Percentiles rank a stretch among this genome's conserved stretches.
These are phyloP conservation scores for Caretta caretta DNA, from an alignment of 2,113 vertebrate genomes.

Conservation along the genomic window DNA sequence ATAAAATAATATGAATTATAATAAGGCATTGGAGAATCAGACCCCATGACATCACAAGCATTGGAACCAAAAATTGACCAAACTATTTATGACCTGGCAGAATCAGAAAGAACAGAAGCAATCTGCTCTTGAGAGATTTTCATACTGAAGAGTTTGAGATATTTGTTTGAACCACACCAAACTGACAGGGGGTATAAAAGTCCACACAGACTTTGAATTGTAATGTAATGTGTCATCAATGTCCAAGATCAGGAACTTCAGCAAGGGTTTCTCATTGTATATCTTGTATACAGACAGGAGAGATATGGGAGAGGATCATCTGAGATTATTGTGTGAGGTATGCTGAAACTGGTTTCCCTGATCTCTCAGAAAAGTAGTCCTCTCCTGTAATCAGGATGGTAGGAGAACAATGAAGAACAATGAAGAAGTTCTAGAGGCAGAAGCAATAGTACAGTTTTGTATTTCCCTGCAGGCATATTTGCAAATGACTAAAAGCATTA, in stretches of 20 bases:
- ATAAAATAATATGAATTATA: too few species aligned
- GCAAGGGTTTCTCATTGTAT: not conserved
- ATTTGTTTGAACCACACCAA: not conserved
- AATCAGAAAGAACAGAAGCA: not conserved
- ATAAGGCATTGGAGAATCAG: too few species aligned
- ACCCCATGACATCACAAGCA: not conserved
- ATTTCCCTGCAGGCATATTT: not conserved
- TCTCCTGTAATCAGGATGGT: not conserved
- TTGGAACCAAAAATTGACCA: not conserved
- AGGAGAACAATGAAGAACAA: not conserved
- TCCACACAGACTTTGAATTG: not conserved
- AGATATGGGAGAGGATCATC: not conserved
- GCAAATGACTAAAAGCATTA: not conserved
- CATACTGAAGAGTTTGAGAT: not conserved
- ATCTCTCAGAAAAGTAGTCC: not conserved
- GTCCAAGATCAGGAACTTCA: not conserved
- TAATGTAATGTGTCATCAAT: not conserved
- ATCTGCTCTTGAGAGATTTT: not conserved
- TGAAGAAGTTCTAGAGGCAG: not conserved
- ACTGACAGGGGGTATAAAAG: not conserved
- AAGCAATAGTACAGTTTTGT: not conserved
- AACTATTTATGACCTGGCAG: not conserved
- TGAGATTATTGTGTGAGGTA: not conserved
- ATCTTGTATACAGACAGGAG: accelerated
- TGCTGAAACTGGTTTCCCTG: not conserved